phyloP scores from a whole-genome alignment of 2,888 invertebrate genomes.

The Argynnis bischoffii region DNA sequence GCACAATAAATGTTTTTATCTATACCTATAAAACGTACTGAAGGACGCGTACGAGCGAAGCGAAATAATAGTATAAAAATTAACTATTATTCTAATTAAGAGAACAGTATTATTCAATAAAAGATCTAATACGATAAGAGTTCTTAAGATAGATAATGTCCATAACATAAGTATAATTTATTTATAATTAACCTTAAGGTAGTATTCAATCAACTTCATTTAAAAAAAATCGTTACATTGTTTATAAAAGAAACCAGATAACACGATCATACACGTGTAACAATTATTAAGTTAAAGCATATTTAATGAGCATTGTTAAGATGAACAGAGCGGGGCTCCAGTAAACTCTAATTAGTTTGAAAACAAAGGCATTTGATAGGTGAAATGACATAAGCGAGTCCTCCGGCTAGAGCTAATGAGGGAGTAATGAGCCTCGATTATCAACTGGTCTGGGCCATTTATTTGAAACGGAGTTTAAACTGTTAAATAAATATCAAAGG shows the following conservation, averaged over 20 bases:
- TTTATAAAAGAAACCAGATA: constrained; percentile 27
- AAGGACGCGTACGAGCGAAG: too few species aligned
- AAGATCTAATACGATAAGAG: too few species aligned
- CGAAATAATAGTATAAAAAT: too few species aligned
- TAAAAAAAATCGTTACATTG: constrained; percentile 17
- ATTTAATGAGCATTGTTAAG: constrained; percentile 49
- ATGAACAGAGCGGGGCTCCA: constrained; percentile 49
- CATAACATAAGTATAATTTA: too few species aligned
- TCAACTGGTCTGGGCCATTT: constrained; percentile 57
- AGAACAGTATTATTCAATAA: too few species aligned
- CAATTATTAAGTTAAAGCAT: constrained; percentile 56
- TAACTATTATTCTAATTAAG: too few species aligned
- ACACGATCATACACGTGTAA: constrained; percentile 51
- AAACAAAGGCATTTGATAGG: constrained; percentile 61
- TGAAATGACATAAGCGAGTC: constrained; percentile 55
- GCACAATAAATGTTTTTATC: too few species aligned
- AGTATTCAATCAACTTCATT: constrained; percentile 12
- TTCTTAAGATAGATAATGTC: too few species aligned
- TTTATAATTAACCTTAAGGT: too few species aligned
- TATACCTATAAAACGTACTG: too few species aligned
- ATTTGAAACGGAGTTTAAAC: constrained; percentile 49
- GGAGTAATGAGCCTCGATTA: constrained; percentile 64
- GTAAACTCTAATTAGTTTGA: constrained; percentile 67
- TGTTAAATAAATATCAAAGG: constrained; percentile 62
- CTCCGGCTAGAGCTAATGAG: constrained; percentile 62